These are phyloP conservation scores for Scleropages formosus DNA, from an alignment of 2,797 vertebrate species.

Conservation along the genomic window DNA sequence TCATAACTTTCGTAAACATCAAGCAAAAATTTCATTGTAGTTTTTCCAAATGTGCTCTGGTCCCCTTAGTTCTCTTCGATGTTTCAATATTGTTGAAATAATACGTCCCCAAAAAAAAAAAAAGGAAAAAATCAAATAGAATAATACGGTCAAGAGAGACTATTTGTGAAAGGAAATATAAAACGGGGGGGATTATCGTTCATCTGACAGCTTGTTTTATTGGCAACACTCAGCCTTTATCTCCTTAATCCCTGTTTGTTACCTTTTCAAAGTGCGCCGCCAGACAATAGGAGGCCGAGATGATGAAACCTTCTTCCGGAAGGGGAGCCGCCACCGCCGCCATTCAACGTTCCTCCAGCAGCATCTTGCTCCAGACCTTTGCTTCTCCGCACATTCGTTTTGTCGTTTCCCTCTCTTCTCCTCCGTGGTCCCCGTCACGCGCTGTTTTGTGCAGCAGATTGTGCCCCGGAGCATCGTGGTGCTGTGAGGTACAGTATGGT, in stretches of 20 bases:
- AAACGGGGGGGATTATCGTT: conserved; percentile 17
- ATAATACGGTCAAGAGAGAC: not conserved
- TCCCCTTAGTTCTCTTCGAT: no score
- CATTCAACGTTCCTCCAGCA: no score
- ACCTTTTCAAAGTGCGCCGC: not conserved
- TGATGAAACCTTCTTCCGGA: not conserved
- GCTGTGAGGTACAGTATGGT: no score
- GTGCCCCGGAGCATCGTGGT: no score
- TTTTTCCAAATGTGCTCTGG: no score
- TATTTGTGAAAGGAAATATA: conserved; percentile 19
- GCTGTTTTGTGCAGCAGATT: not conserved
- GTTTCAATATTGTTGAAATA: no score
- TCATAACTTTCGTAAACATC: no score
- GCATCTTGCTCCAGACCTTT: not conserved
- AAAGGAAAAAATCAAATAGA: not conserved
- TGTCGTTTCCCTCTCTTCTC: not conserved
- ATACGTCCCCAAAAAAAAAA: no score
- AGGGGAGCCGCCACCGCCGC: no score
- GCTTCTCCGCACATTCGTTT: not conserved
- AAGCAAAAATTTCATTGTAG: no score
- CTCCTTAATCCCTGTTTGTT: conserved; percentile 1
- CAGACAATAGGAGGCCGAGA: not conserved
- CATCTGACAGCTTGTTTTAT: conserved; percentile 23
- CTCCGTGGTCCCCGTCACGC: not conserved
- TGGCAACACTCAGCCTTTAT: not conserved